A percentile compares a stretch with the other conserved stretches of the same genome.
These are phyloP conservation scores for Thera britannica DNA, from an alignment of 2,888 invertebrate species.

Conservation along the genomic window DNA sequence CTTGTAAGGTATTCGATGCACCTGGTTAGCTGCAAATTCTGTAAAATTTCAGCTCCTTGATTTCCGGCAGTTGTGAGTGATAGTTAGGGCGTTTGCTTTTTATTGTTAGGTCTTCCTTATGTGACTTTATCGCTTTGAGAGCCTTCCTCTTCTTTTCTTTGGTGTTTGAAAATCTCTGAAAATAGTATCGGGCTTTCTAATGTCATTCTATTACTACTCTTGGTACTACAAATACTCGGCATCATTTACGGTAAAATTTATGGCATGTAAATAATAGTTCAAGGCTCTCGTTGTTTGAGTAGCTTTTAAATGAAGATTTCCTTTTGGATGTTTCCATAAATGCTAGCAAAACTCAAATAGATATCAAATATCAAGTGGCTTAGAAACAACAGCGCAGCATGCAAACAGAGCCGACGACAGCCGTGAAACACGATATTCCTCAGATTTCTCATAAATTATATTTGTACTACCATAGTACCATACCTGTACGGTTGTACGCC, in stretches of 20 bases:
- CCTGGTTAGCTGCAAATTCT: slow-evolving; percentile 44
- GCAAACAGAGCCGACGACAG: slow-evolving; percentile 57
- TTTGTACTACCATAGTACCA: slow-evolving; percentile 44
- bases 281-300: neutral
- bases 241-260: neutral
- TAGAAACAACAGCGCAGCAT: slow-evolving; percentile 51
- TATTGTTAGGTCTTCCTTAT: slow-evolving; percentile 8
- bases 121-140: neutral
- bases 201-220: too few species aligned
- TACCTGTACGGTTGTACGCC: slow-evolving; percentile 33
- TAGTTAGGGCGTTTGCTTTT: slow-evolving; percentile 14
- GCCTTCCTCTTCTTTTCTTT: neutral
- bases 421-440: slow-evolving; percentile 57
- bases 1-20: slow-evolving; percentile 43
- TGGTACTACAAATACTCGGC: too few species aligned
- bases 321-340: slow-evolving; percentile 16
- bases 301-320: slow-evolving; percentile 2
- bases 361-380: slow-evolving; percentile 45
- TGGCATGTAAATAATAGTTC: neutral
- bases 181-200: too few species aligned
- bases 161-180: too few species aligned
- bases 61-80: slow-evolving; percentile 36
- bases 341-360: slow-evolving; percentile 45
- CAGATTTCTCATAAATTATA: slow-evolving; percentile 67
- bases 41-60: slow-evolving; percentile 37